Evolutionary conservation across 2,113 vertebrate species (phyloP).

Genomic region (Orientallactaga bullata): DNA sequence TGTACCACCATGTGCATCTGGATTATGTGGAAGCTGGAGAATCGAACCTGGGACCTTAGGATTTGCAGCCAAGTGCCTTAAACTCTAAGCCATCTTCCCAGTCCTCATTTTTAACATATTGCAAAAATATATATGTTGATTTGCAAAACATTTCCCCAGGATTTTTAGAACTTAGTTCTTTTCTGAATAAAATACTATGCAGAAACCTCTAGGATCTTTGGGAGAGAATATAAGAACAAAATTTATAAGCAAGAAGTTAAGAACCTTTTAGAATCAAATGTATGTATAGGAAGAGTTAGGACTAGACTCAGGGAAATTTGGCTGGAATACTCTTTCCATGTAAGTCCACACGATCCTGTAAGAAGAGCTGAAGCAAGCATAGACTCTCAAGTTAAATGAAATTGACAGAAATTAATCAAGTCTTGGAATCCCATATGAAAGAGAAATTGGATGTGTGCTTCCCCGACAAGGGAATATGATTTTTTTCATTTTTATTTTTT

Average conservation of each 20-base stretch:
- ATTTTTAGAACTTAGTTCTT: neutral
- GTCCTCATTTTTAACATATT: neutral
- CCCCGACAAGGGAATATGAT: neutral
- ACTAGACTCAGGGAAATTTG: neutral
- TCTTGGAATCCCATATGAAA: neutral
- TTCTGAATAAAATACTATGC: neutral
- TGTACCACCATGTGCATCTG: too few relatives aligned
- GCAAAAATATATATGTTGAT: neutral
- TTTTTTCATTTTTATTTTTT: too few relatives aligned
- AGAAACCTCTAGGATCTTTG: neutral
- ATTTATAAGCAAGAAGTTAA: neutral
- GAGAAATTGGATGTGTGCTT: neutral
- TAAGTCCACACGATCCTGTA: neutral
- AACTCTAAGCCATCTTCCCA: too few relatives aligned
- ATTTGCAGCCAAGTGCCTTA: too few relatives aligned
- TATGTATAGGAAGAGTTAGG: neutral
- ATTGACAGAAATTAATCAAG: neutral
- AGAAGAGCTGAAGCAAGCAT: neutral
- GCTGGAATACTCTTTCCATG: neutral
- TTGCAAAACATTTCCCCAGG: neutral
- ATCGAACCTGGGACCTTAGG: neutral
- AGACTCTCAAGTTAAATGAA: neutral
- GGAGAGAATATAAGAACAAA: neutral
- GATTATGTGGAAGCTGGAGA: neutral
- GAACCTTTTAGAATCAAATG: neutral